Conservation (phyloP, 2,888 invertebrate species). For the Cheilosia vulpina region DNA sequence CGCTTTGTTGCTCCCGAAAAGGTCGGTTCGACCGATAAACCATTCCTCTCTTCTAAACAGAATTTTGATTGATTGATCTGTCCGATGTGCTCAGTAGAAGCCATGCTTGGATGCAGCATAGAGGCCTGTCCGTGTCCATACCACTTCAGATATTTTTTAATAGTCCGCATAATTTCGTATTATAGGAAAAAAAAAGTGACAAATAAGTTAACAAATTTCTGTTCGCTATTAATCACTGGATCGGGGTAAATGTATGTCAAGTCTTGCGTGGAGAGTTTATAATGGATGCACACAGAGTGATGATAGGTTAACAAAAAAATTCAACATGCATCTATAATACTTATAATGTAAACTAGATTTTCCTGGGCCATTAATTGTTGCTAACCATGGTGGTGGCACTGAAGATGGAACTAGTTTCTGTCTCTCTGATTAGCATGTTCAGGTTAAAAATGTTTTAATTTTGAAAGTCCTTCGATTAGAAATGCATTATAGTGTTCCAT, state of each 20-base stretch:
- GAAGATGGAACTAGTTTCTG: conserved; percentile 37
- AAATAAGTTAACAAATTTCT: conserved; percentile 15
- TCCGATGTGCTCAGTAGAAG: not conserved
- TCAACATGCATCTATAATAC: conserved; percentile 13
- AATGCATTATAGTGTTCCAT: not conserved
- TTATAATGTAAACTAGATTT: conserved; percentile 16
- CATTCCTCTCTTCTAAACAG: conserved; percentile 7
- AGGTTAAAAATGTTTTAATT: conserved; percentile 21
- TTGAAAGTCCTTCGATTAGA: conserved; percentile 29
- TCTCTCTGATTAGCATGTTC: conserved; percentile 14
- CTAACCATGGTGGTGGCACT: conserved; percentile 6
- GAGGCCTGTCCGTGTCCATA: conserved; percentile 10
- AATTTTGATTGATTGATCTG: conserved; percentile 38
- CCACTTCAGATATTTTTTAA: conserved; percentile 21
- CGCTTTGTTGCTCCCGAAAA: conserved; percentile 12
- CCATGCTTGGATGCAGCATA: not conserved
- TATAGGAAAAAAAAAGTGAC: not conserved
- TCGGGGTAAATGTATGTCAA: conserved; percentile 31
- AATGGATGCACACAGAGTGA: conserved; percentile 5
- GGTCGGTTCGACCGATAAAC: conserved; percentile 12
- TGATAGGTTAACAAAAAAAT: not conserved
- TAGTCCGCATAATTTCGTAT: conserved; percentile 12
- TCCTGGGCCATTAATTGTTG: conserved; percentile 8
- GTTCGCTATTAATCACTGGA: conserved; percentile 22
- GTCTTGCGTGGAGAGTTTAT: not conserved